Conservation (phyloP, 2,888 invertebrate genomes). For the Pammene fasciana region DNA sequence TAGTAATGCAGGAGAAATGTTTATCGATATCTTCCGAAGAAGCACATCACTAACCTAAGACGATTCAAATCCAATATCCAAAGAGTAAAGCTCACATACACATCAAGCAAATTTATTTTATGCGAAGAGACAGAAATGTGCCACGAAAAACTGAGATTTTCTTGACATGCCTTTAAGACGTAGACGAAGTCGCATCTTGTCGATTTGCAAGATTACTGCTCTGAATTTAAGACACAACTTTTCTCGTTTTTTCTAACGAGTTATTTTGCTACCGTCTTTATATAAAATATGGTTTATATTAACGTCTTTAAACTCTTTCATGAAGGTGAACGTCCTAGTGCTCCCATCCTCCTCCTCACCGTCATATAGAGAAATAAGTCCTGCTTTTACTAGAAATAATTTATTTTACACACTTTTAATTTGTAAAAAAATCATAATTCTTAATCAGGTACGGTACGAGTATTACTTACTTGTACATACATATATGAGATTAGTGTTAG, state of each 20-base stretch:
- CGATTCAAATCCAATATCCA: constrained; percentile 26
- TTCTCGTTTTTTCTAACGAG: background rate
- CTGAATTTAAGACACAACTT: background rate
- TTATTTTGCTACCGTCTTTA: too few species aligned
- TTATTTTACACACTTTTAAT: too few species aligned
- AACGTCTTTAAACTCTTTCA: too few species aligned
- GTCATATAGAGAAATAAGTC: too few species aligned
- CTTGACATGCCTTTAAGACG: constrained; percentile 10
- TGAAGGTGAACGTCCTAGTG: too few species aligned
- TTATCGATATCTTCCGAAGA: constrained; percentile 19
- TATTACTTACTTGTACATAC: too few species aligned
- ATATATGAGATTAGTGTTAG: too few species aligned
- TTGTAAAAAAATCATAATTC: too few species aligned
- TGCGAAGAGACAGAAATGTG: constrained; percentile 7
- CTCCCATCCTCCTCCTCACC: too few species aligned
- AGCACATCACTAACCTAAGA: constrained; percentile 15
- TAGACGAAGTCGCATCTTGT: constrained; percentile 1
- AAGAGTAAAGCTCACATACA: constrained; percentile 22
- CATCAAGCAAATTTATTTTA: constrained; percentile 28
- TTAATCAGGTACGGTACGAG: too few species aligned
- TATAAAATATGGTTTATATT: too few species aligned
- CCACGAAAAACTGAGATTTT: constrained; percentile 25
- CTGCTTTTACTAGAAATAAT: too few species aligned
- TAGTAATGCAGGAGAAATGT: background rate
- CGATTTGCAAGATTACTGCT: constrained; percentile 5